phyloP scores from a whole-genome alignment of 2,888 invertebrate genomes.

The Coleophora deauratella region DNA sequence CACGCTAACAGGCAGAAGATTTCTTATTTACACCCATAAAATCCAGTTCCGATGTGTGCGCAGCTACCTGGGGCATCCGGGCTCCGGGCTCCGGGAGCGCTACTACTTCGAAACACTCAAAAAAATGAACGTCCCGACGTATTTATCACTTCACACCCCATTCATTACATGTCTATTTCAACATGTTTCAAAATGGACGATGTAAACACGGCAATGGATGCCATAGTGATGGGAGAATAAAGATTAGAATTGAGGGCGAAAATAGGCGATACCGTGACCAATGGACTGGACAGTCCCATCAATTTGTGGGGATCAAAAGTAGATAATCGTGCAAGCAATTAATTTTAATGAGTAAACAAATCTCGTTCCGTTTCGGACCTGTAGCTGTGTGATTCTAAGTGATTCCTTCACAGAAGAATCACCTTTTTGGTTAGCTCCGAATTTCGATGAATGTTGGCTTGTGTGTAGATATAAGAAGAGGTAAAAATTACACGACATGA shows the following conservation, averaged over 20 bases:
- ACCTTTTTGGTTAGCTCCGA: constrained; percentile 16
- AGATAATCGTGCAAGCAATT: constrained; percentile 43
- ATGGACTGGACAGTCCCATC: constrained; percentile 32
- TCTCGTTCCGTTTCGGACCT: constrained; percentile 21
- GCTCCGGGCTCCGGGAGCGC: constrained; percentile 47
- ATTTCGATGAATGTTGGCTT: constrained; percentile 3
- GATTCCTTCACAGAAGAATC: no score
- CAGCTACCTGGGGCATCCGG: constrained; percentile 65
- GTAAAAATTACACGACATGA: no score
- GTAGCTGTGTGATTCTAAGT: constrained; percentile 6
- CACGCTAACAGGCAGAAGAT: constrained; percentile 21
- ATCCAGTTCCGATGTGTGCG: constrained; percentile 44
- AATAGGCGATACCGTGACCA: constrained; percentile 16
- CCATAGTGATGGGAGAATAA: constrained; percentile 7
- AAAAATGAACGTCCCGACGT: constrained; percentile 27
- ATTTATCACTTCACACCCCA: constrained; percentile 43
- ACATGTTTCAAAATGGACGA: constrained; percentile 21
- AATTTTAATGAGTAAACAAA: constrained; percentile 45
- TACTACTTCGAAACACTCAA: constrained; percentile 47
- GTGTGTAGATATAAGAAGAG: no score
- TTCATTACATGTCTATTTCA: constrained; percentile 36
- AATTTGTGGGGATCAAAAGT: constrained; percentile 38
- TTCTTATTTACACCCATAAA: constrained; percentile 28
- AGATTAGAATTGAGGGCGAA: constrained; percentile 18
- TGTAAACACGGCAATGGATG: constrained; percentile 27